Percentiles rank a stretch among this genome's conserved stretches.
Conservation (phyloP, 2,113 vertebrate species). For the Lanius ludovicianus region DNA sequence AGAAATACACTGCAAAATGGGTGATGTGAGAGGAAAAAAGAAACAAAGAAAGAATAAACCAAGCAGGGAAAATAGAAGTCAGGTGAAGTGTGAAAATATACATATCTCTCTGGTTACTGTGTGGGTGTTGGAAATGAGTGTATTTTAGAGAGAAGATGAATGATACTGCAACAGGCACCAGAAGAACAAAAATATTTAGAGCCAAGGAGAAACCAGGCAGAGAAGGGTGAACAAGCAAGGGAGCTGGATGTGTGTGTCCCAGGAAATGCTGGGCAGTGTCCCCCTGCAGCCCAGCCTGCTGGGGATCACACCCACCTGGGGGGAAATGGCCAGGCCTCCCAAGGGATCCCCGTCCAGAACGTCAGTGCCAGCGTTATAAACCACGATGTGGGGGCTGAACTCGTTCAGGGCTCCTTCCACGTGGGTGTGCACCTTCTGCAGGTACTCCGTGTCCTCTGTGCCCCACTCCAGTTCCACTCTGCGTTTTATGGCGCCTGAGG, state of each 20-base stretch:
- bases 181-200: background rate
- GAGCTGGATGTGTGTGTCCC: fast-evolving
- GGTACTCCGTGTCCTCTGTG: slow-evolving; percentile 89
- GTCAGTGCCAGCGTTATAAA: slow-evolving; percentile 95
- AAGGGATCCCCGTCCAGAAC: slow-evolving; percentile 90
- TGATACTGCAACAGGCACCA: background rate
- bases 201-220: background rate
- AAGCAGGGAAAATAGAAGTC: background rate
- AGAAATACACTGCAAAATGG: background rate
- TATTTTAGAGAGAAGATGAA: background rate
- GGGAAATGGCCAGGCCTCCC: slow-evolving; percentile 90
- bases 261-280: no score
- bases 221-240: background rate
- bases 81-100: background rate
- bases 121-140: background rate
- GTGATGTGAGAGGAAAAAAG: background rate
- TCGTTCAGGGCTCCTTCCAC: slow-evolving; percentile 84
- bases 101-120: background rate
- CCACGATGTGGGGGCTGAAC: slow-evolving; percentile 81
- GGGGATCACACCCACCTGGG: slow-evolving; percentile 76
- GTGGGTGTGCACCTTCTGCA: slow-evolving; percentile 86
- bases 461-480: slow-evolving; percentile 94
- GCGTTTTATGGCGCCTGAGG: slow-evolving; percentile 87
- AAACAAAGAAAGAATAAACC: background rate
- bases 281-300: background rate